Conservation (phyloP, 1,140 invertebrate species). For the Melipona quadrifasciata region DNA sequence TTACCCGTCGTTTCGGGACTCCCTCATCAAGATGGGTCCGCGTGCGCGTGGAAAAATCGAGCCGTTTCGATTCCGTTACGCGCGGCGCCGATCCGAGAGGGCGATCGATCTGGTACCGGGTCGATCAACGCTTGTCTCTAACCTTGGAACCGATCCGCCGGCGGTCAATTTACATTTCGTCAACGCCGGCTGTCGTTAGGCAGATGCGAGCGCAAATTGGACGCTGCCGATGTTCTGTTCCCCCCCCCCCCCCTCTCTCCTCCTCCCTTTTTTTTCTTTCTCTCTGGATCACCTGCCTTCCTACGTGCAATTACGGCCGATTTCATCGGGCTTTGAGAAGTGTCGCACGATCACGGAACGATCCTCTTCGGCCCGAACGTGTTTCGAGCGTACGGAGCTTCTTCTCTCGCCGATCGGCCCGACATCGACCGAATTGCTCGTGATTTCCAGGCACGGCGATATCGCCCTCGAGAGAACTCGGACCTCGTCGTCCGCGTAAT, state of each 20-base stretch:
- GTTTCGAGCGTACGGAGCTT: constrained; percentile 12
- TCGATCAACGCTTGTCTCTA: constrained; percentile 20
- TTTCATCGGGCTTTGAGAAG: constrained; percentile 73
- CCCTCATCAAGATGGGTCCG: too few relatives aligned
- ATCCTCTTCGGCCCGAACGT: constrained; percentile 27
- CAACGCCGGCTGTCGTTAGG: constrained; percentile 75
- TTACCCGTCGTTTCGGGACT: background rate
- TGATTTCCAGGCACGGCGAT: constrained; percentile 13
- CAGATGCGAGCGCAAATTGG: constrained; percentile 76
- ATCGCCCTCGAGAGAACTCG: background rate
- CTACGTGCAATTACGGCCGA: constrained; percentile 74
- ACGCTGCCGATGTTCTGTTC: constrained; percentile 63
- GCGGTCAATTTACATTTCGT: constrained; percentile 74
- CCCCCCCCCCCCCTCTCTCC: constrained; percentile 29
- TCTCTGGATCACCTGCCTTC: constrained; percentile 71
- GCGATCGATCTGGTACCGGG: background rate
- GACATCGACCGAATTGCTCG: constrained; percentile 23
- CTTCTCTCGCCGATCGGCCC: too few relatives aligned
- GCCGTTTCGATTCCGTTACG: constrained; percentile 15
- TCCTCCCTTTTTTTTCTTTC: background rate
- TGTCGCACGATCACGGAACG: constrained; percentile 70
- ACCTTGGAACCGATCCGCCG: background rate
- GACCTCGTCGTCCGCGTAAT: constrained; percentile 22
- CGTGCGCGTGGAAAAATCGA: background rate
- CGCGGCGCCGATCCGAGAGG: background rate